Percentiles rank a stretch among this genome's conserved stretches.
These are phyloP conservation scores for Sarcophilus harrisii DNA, from an alignment of 2,797 vertebrate species.

Conservation along the genomic window DNA sequence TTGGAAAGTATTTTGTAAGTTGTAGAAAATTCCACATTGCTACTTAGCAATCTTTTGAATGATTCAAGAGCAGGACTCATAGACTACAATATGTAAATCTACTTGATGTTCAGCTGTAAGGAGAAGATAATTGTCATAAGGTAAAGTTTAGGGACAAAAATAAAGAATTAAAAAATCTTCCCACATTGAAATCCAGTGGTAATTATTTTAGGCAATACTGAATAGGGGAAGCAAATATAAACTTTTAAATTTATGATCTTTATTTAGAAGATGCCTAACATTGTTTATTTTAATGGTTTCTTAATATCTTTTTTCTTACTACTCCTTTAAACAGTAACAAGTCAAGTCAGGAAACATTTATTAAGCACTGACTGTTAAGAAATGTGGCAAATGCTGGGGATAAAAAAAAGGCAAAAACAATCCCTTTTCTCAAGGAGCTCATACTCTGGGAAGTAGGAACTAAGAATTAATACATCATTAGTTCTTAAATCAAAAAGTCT, in stretches of 20 bases:
- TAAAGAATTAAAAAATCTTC: constrained; percentile 40
- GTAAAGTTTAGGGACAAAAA: constrained; percentile 30
- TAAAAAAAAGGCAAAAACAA: not conserved
- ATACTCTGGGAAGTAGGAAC: not conserved
- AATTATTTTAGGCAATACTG: constrained; percentile 19
- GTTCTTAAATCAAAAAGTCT: not conserved
- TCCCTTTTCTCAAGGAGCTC: not conserved
- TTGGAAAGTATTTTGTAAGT: not conserved
- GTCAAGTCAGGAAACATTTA: not conserved
- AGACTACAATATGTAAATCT: not conserved
- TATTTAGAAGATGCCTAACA: not conserved
- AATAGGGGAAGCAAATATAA: constrained; percentile 20
- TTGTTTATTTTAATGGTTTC: constrained; percentile 7
- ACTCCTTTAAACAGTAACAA: constrained; percentile 8
- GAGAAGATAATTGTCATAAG: constrained; percentile 12
- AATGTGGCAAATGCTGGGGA: not conserved
- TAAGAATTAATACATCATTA: not conserved
- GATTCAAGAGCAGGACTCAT: constrained; percentile 3
- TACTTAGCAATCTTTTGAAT: constrained; percentile 14
- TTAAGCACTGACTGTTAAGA: not conserved
- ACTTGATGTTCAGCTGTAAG: not conserved
- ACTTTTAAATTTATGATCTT: not conserved
- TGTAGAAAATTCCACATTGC: not conserved
- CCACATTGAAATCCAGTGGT: constrained; percentile 16
- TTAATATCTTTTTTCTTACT: not conserved